These are phyloP conservation scores for Oreochromis tanganicae DNA, from an alignment of 2,113 vertebrate species.

Conservation along the genomic window DNA sequence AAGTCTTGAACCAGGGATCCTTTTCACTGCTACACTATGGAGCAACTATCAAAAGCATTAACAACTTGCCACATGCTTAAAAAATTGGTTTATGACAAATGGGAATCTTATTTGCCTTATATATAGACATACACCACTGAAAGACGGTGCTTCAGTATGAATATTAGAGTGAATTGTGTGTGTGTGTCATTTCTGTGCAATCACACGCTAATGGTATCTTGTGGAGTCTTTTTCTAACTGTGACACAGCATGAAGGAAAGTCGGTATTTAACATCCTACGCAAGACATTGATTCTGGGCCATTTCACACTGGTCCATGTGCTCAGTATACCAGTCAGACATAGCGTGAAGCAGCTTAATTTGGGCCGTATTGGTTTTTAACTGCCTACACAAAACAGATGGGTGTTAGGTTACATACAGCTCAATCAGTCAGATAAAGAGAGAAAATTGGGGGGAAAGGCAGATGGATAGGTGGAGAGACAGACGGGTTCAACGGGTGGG, in stretches of 20 bases:
- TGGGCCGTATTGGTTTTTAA: constrained; percentile 57
- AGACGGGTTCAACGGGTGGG: constrained; percentile 34
- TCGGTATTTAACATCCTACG: constrained; percentile 20
- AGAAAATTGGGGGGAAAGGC: constrained; percentile 4
- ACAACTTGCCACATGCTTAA: not conserved
- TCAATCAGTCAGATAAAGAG: constrained; percentile 51
- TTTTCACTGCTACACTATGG: not conserved
- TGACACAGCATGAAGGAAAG: constrained; percentile 19
- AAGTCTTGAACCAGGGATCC: not conserved
- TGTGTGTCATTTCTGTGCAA: not conserved
- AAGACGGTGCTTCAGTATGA: accelerated
- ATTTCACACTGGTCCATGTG: constrained; percentile 1
- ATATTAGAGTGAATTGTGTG: not conserved
- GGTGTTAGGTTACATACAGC: constrained; percentile 50
- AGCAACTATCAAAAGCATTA: not conserved
- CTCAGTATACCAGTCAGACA: constrained; percentile 36
- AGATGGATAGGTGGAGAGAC: constrained; percentile 33
- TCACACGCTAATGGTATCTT: not conserved
- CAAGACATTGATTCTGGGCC: constrained; percentile 1
- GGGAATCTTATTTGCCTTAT: not conserved
- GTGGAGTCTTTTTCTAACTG: not conserved
- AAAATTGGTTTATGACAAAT: not conserved
- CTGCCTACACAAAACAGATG: constrained; percentile 58
- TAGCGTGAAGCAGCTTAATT: constrained; percentile 64
- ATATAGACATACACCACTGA: not conserved